Conservation (phyloP, 2,888 invertebrate species). For the Sphinx pinastri region DNA sequence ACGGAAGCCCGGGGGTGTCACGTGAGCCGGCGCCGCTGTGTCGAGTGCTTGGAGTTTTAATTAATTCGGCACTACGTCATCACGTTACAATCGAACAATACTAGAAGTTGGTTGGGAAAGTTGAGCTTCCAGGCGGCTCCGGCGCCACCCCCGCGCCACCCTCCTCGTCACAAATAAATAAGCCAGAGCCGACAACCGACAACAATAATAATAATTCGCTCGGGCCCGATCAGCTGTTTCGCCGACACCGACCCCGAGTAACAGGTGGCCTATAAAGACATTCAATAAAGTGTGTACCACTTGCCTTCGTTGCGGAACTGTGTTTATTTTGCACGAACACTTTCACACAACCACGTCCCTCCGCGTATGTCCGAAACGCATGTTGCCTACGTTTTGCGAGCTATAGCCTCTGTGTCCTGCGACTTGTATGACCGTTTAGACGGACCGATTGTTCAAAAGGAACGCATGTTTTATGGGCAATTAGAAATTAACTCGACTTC, state of each 20-base stretch:
- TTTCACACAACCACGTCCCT: conserved; percentile 51
- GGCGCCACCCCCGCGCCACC: conserved; percentile 50
- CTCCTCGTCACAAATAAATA: conserved; percentile 77
- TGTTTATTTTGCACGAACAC: conserved; percentile 75
- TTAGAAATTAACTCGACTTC: too few species aligned
- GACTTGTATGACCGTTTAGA: neutral
- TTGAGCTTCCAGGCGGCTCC: conserved; percentile 56
- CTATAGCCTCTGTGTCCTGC: neutral
- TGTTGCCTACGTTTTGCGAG: conserved; percentile 19
- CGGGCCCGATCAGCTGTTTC: conserved; percentile 81
- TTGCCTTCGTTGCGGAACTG: conserved; percentile 77
- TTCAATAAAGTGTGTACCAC: conserved; percentile 82
- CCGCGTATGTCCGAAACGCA: conserved; percentile 41
- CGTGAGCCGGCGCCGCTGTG: conserved; percentile 22
- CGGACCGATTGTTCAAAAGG: neutral
- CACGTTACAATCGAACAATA: conserved; percentile 56
- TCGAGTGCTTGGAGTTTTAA: conserved; percentile 35
- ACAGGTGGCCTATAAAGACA: conserved; percentile 85
- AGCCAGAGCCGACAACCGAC: conserved; percentile 75
- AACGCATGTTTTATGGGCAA: neutral
- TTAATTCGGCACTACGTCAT: conserved; percentile 44
- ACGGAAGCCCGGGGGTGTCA: conserved; percentile 19
- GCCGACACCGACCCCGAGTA: conserved; percentile 80
- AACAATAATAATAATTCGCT: conserved; percentile 80
- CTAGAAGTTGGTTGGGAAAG: conserved; percentile 63